These are phyloP conservation scores for Cydia amplana DNA, from an alignment of 1,140 invertebrate genomes.

Conservation along the genomic window DNA sequence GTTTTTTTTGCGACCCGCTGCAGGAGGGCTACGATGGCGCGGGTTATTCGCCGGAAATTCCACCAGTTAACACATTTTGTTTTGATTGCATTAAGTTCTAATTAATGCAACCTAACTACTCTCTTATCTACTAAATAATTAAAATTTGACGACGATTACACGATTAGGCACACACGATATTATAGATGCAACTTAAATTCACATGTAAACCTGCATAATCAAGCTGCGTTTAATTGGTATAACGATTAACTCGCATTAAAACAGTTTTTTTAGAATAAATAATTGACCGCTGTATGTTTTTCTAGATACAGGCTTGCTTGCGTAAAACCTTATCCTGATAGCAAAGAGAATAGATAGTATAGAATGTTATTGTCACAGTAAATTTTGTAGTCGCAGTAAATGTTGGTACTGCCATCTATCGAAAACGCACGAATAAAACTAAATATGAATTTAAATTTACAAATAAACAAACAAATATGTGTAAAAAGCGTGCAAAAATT, in stretches of 20 bases:
- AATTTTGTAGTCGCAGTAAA: no score
- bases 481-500: no score
- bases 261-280: background rate
- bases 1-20: slow-evolving; percentile 22
- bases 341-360: no score
- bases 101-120: background rate
- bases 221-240: background rate
- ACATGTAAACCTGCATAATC: background rate
- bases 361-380: no score
- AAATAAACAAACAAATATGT: no score
- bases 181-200: background rate
- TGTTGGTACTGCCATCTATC: no score
- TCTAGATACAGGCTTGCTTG: no score
- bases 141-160: background rate
- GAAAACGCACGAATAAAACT: no score
- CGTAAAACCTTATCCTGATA: no score
- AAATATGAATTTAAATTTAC: no score
- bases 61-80: slow-evolving; percentile 5
- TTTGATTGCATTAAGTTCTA: background rate
- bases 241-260: background rate
- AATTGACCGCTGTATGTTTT: no score
- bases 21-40: slow-evolving; percentile 3
- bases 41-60: slow-evolving; percentile 11
- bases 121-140: background rate
- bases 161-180: background rate